These are phyloP conservation scores for Grammomys surdaster DNA, from an alignment of 2,113 vertebrate genomes.

Conservation along the genomic window DNA sequence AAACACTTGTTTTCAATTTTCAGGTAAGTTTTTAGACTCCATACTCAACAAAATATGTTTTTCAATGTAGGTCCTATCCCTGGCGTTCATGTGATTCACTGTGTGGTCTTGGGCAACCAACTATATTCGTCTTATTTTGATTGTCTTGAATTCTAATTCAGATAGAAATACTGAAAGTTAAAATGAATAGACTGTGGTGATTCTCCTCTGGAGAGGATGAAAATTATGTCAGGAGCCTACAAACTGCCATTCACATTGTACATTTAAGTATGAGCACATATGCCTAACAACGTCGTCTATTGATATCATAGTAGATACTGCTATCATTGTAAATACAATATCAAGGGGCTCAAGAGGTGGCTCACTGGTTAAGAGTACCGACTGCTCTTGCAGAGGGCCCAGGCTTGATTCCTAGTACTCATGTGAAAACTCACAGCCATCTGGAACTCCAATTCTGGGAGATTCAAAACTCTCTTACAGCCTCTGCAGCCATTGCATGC, in stretches of 20 bases:
- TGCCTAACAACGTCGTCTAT: background rate
- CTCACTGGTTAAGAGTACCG: too few relatives aligned
- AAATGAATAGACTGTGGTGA: background rate
- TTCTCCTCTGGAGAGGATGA: background rate
- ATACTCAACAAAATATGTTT: background rate
- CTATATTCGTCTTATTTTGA: background rate
- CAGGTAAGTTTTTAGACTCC: background rate
- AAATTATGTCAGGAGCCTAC: background rate
- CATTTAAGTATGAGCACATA: background rate
- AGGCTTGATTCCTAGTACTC: background rate
- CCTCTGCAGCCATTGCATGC: background rate
- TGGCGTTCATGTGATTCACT: background rate
- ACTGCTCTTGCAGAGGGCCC: background rate
- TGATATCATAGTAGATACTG: background rate
- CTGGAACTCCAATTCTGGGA: background rate
- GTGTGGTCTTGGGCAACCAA: background rate
- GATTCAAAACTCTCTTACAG: background rate
- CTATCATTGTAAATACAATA: background rate
- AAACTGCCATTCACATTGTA: background rate
- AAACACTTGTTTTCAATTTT: background rate
- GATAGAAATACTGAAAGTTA: background rate
- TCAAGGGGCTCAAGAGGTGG: background rate
- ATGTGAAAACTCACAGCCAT: too few relatives aligned
- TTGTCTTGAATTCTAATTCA: background rate
- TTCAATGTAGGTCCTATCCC: background rate